A percentile compares a stretch with the other conserved stretches of the same genome.
Conservation (phyloP, 2,797 vertebrate genomes). For the Botia kubotai region DNA sequence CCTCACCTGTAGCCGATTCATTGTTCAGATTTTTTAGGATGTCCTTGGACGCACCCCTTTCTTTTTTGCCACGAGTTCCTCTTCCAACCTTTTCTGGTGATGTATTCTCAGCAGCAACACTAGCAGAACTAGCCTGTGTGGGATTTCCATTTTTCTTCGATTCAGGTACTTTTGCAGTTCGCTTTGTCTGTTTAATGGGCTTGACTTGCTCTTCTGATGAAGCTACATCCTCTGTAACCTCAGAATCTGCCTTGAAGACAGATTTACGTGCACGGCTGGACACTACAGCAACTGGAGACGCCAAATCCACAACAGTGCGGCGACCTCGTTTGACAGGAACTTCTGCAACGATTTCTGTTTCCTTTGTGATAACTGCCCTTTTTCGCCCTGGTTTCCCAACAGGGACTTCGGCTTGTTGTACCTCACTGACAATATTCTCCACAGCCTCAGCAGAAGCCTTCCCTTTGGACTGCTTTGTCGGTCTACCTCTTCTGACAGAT, state of each 20-base stretch:
- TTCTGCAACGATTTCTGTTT: neutral
- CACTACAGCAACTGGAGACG: constrained; percentile 31
- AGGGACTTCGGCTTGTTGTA: neutral
- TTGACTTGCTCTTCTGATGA: constrained; percentile 4
- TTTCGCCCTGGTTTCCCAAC: constrained; percentile 34
- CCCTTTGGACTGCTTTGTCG: constrained; percentile 54
- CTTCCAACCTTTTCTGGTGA: constrained; percentile 28
- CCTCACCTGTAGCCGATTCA: neutral
- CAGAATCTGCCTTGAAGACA: neutral
- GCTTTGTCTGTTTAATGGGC: neutral
- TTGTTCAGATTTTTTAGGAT: neutral
- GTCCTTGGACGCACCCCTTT: constrained; percentile 37
- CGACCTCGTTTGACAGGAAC: constrained; percentile 47
- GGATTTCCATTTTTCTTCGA: neutral
- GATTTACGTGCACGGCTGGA: constrained; percentile 50
- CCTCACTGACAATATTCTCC: neutral
- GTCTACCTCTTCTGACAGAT: constrained; percentile 60
- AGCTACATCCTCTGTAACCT: neutral
- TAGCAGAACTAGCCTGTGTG: neutral
- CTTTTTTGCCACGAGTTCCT: constrained; percentile 44
- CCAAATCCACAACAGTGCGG: constrained; percentile 12
- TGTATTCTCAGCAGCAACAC: constrained; percentile 6
- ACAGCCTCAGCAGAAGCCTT: constrained; percentile 8
- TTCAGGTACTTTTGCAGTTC: constrained; percentile 15
- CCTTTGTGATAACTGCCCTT: constrained; percentile 1